Evolutionary conservation across 1,140 invertebrate genomes (phyloP).

Genomic region (Rhagoletis zephyria): DNA sequence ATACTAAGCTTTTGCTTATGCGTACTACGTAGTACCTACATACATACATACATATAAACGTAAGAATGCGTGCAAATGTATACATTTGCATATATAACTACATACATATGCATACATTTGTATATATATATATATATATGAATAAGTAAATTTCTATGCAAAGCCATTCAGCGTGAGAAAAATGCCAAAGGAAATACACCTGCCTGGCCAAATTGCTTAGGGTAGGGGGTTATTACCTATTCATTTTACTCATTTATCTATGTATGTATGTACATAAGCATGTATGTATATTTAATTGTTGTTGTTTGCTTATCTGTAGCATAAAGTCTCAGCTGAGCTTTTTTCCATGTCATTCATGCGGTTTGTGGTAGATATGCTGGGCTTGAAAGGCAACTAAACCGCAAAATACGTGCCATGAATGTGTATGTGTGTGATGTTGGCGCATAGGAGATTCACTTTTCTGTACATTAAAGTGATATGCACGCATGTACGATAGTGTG

Average conservation of each 20-base stretch:
- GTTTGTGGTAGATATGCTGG: constrained; percentile 1
- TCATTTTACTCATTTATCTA: not conserved
- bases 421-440: not conserved
- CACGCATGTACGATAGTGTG: too few species aligned
- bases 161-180: constrained; percentile 15
- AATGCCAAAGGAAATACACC: constrained; percentile 47
- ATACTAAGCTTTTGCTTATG: too few species aligned
- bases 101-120: too few species aligned
- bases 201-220: constrained; percentile 16
- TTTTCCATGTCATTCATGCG: constrained; percentile 7
- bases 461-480: not conserved
- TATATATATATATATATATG: too few species aligned
- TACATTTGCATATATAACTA: too few species aligned
- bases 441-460: not conserved
- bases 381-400: not conserved
- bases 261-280: not conserved
- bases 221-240: not conserved
- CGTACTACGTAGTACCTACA: not conserved
- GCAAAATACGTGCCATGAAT: not conserved
- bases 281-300: not conserved
- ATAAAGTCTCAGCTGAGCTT: not conserved
- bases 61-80: not conserved
- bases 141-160: not conserved
- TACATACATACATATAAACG: not conserved
- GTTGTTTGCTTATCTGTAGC: not conserved